phyloP scores from a whole-genome alignment of 2,888 invertebrate genomes.

The Sturmia bella region DNA sequence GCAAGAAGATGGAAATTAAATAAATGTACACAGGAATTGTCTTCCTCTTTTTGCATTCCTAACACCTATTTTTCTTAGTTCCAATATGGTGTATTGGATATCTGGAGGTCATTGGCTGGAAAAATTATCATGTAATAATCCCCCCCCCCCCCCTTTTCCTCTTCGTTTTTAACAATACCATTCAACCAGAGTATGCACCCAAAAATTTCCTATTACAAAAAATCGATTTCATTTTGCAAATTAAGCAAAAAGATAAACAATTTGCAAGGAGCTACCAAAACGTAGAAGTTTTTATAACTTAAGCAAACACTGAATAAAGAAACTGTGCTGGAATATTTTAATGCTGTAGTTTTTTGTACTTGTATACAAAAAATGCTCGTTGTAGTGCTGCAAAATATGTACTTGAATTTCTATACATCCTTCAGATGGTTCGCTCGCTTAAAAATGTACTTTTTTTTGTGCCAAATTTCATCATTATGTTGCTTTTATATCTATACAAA shows the following conservation, averaged over 20 bases:
- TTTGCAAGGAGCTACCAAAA: neutral
- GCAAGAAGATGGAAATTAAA: too few relatives aligned
- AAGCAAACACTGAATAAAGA: too few relatives aligned
- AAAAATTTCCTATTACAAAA: conserved; percentile 18
- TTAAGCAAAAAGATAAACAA: conserved; percentile 55
- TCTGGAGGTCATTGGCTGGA: too few relatives aligned
- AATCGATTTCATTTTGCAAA: conserved; percentile 56
- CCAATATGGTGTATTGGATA: too few relatives aligned
- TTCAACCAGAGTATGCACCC: conserved; percentile 13
- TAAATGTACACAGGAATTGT: too few relatives aligned
- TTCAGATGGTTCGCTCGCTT: conserved; percentile 5
- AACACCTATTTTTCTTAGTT: too few relatives aligned
- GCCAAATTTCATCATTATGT: conserved; percentile 55
- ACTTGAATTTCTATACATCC: conserved; percentile 47
- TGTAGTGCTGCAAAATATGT: neutral
- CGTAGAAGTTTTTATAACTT: too few relatives aligned
- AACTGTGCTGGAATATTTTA: conserved; percentile 11
- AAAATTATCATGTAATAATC: neutral
- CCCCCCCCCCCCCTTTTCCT: too few relatives aligned
- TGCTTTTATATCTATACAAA: conserved; percentile 4
- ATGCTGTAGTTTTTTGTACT: conserved; percentile 26
- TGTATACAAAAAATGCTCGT: neutral
- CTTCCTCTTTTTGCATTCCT: too few relatives aligned
- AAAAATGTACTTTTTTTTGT: conserved; percentile 5
- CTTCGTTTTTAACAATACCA: neutral